Percentiles rank a stretch among this genome's conserved stretches.
Evolutionary conservation across 2,113 vertebrate species (phyloP).

Genomic region (Nymphicus hollandicus): DNA sequence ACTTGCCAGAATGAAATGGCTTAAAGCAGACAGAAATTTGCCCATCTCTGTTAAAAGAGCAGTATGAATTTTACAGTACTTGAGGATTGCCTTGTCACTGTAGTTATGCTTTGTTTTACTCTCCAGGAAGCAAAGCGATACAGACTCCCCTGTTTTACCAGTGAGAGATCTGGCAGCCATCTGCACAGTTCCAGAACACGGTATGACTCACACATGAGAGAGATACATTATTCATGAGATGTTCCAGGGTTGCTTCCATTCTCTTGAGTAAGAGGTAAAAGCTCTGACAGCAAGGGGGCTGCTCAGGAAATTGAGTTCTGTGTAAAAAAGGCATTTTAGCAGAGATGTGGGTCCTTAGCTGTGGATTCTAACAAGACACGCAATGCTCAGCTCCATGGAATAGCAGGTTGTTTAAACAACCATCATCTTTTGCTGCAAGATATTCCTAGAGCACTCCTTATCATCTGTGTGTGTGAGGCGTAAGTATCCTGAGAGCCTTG

Average conservation of each 20-base stretch:
- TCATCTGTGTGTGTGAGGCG: not conserved
- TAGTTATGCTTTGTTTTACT: not conserved
- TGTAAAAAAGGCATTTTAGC: not conserved
- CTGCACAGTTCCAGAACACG: not conserved
- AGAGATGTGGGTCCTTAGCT: not conserved
- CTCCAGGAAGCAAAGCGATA: not conserved
- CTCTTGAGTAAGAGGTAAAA: not conserved
- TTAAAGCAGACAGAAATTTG: not conserved
- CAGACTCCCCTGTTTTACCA: not conserved
- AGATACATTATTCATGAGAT: not conserved
- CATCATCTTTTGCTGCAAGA: not conserved
- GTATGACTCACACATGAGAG: not conserved
- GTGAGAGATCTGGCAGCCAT: not conserved
- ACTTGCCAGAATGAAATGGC: not conserved
- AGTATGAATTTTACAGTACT: not conserved
- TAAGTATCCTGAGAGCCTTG: not conserved
- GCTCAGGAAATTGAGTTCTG: not conserved
- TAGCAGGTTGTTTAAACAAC: not conserved
- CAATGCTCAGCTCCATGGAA: not conserved
- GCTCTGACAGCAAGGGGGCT: not conserved
- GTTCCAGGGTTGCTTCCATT: not conserved
- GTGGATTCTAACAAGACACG: not conserved
- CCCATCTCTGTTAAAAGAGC: not conserved
- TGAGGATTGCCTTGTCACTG: not conserved
- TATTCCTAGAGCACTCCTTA: not conserved